phyloP scores from a whole-genome alignment of 2,797 vertebrate species.

The Muscicapa striata region DNA sequence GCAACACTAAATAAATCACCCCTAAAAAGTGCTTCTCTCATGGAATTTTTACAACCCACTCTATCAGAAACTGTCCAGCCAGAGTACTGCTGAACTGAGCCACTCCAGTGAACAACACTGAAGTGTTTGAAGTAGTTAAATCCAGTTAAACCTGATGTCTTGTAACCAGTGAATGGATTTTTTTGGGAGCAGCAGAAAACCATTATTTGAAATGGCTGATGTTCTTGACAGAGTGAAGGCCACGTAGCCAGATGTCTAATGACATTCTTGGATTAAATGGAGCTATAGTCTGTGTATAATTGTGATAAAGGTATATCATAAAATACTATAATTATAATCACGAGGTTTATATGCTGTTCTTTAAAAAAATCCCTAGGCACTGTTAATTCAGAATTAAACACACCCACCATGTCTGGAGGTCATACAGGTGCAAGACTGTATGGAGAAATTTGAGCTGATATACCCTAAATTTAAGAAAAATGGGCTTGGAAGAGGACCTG shows the following conservation, averaged over 20 bases:
- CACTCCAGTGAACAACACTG: background rate
- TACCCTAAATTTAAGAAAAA: conserved; percentile 11
- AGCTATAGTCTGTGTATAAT: background rate
- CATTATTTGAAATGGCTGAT: background rate
- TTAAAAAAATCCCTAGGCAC: background rate
- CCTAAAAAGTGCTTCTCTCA: background rate
- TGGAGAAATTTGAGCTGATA: background rate
- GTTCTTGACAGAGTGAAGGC: background rate
- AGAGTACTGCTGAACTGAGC: background rate
- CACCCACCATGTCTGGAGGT: background rate
- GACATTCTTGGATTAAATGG: background rate
- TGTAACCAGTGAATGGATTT: background rate
- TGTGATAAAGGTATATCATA: background rate
- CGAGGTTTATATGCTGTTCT: background rate
- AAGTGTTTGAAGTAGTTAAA: background rate
- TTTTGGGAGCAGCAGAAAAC: background rate
- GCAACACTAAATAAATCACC: background rate
- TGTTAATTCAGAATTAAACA: background rate
- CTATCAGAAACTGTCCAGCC: background rate
- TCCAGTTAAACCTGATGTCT: background rate
- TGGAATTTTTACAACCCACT: background rate
- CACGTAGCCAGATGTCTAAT: background rate
- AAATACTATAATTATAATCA: background rate
- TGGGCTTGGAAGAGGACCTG: background rate
- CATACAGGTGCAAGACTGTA: background rate